Evolutionary conservation across 2,113 vertebrate genomes (phyloP), one percentile per base, ranked within the genome.

Genomic region (Bungarus multicinctus): DNA sequence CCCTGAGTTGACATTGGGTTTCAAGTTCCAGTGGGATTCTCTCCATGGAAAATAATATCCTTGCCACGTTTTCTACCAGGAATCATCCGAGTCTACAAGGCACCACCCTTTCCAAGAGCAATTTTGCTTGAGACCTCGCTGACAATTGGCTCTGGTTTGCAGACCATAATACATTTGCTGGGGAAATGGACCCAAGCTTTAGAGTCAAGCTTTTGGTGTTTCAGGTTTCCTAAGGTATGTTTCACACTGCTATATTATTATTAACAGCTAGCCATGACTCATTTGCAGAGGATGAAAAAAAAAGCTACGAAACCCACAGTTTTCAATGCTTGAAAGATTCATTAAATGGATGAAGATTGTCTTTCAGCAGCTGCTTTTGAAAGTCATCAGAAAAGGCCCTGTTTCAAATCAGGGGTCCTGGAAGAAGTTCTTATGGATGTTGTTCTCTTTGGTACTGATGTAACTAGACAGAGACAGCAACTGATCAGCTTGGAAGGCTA

Each of bases 281-380:
- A 93, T 96, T 96, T 89, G 93, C 58, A 87, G 91, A 94, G 87
- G 90, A 64, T 96, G 95, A 93, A 95, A 97, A 96, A 90, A 74
- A 74, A 5, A 34, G 12, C 7, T 90, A 22, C 50, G 87, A 50
- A 94, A 93, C 92, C 25, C 30, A 90, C 55, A 94, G 95, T 95
- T 94, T 94, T 3, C 23, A 8, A 85, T 87, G 95, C 87, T 94
- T 92, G 25, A 87, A 89, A 92, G 85, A 54, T 95, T 93, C 94
- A 95, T 92, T 96, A 92, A 90, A 92, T 90, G 90, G 92, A 93
- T 90, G 87, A 91, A 92, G 91, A 92, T 93, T 88, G 54, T 89
- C 85, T 88, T 85, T 69, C 58, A n/a, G 50, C 87, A 50, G 53
- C 43, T 39, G 58, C 25, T 18, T 43, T 50, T 81, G 74, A 74